phyloP scores from a whole-genome alignment of 2,888 invertebrate genomes.

The Drosophila recens region DNA sequence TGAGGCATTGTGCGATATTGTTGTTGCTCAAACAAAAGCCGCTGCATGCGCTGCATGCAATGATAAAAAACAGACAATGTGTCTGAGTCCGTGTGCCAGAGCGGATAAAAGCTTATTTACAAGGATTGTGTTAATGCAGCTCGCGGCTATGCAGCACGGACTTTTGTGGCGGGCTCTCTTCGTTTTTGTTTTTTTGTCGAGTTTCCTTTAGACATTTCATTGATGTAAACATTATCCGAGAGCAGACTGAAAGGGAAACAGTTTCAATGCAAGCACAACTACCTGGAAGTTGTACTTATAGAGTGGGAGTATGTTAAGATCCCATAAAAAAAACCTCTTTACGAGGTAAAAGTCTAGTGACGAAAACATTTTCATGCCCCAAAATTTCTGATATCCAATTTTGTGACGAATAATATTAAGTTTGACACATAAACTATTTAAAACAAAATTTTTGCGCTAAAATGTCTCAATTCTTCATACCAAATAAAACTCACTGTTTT shows the following conservation, averaged over 20 bases:
- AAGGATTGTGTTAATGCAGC: slow-evolving; percentile 76
- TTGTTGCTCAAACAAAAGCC: slow-evolving; percentile 67
- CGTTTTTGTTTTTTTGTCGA: slow-evolving; percentile 9
- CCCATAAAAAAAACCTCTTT: no score
- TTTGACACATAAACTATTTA: no score
- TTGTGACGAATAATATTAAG: no score
- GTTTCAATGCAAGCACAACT: background rate
- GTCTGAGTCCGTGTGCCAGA: slow-evolving; percentile 50
- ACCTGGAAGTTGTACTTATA: background rate
- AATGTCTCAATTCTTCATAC: no score
- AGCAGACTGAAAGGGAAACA: slow-evolving; percentile 2
- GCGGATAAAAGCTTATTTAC: slow-evolving; percentile 75
- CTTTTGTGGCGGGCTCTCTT: slow-evolving; percentile 56
- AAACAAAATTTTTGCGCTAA: no score
- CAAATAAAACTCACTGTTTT: no score
- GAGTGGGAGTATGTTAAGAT: background rate
- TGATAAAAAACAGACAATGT: slow-evolving; percentile 62
- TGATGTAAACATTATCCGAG: slow-evolving; percentile 26
- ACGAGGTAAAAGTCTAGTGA: no score
- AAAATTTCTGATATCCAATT: no score
- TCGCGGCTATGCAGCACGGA: slow-evolving; percentile 73
- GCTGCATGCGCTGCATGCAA: slow-evolving; percentile 58
- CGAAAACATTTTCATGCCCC: no score
- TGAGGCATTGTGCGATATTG: slow-evolving; percentile 51
- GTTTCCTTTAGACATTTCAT: slow-evolving; percentile 35